phyloP scores from a whole-genome alignment of 2,797 vertebrate species.

The Clarias pachynema region DNA sequence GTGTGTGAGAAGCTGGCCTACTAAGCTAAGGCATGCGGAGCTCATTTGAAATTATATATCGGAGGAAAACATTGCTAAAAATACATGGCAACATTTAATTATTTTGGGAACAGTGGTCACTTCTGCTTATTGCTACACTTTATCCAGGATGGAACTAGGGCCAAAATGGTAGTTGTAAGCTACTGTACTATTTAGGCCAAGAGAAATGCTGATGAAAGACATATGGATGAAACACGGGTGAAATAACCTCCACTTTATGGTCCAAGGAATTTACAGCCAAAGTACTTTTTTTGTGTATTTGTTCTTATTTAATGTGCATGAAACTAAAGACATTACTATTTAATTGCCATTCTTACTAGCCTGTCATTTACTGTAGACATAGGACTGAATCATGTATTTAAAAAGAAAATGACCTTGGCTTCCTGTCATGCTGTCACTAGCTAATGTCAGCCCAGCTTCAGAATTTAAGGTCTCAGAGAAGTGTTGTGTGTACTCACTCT shows the following conservation, averaged over 20 bases:
- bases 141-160: background rate
- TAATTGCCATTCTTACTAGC: background rate
- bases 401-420: background rate
- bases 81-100: constrained; percentile 1
- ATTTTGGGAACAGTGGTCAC: constrained; percentile 21
- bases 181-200: background rate
- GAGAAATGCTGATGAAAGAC: constrained; percentile 3
- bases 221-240: background rate
- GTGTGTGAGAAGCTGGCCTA: background rate
- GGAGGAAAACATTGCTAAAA: constrained; percentile 10
- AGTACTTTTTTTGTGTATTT: background rate
- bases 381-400: background rate
- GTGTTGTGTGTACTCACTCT: constrained; percentile 81
- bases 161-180: background rate
- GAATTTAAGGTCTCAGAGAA: background rate
- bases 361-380: background rate
- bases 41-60: constrained; percentile 18
- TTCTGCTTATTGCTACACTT: background rate
- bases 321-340: background rate
- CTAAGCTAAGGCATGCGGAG: background rate
- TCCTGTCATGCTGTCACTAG: background rate
- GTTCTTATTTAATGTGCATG: background rate
- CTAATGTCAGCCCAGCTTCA: background rate
- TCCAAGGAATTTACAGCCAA: constrained; percentile 7
- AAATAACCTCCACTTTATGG: constrained; percentile 17